These are phyloP conservation scores for Eristalinus sepulchralis DNA, from an alignment of 2,888 invertebrate genomes.

Conservation along the genomic window DNA sequence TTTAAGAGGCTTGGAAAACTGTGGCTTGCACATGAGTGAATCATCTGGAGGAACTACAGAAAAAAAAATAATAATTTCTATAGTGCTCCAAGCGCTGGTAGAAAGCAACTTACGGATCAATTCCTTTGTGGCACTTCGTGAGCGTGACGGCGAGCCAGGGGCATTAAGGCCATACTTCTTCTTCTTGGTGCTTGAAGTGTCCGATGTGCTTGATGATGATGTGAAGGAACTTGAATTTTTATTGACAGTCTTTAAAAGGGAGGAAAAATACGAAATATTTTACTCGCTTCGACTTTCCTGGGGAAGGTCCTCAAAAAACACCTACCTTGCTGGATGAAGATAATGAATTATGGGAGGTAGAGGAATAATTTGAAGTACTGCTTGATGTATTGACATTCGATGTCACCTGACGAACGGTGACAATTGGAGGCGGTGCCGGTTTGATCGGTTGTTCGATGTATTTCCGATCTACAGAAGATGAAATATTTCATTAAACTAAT, in stretches of 20 bases:
- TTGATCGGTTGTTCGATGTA: conserved; percentile 92
- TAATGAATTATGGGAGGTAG: conserved; percentile 56
- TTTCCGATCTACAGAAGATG: conserved; percentile 83
- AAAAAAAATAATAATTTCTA: too few relatives aligned
- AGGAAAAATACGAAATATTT: neutral
- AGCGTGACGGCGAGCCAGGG: conserved; percentile 91
- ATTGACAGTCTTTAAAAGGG: conserved; percentile 67
- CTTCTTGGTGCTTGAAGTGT: conserved; percentile 79
- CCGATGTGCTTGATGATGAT: conserved; percentile 74
- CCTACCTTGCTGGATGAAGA: conserved; percentile 74
- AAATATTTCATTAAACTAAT: neutral
- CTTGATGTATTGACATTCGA: conserved; percentile 76
- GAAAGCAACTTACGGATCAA: conserved; percentile 82
- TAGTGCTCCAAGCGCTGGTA: too few relatives aligned
- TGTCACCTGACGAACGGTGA: conserved; percentile 83
- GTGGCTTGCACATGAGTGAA: conserved; percentile 92
- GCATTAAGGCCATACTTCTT: conserved; percentile 88
- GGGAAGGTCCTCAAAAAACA: too few relatives aligned
- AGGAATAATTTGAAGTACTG: conserved; percentile 72
- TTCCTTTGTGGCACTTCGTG: conserved; percentile 94
- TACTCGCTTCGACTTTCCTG: too few relatives aligned
- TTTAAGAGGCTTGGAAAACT: conserved; percentile 89
- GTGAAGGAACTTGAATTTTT: conserved; percentile 76
- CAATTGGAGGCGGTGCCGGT: conserved; percentile 87
- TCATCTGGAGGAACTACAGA: conserved; percentile 91